Evolutionary conservation across 1,140 invertebrate genomes (phyloP).

Genomic region (Papilio xuthus): DNA sequence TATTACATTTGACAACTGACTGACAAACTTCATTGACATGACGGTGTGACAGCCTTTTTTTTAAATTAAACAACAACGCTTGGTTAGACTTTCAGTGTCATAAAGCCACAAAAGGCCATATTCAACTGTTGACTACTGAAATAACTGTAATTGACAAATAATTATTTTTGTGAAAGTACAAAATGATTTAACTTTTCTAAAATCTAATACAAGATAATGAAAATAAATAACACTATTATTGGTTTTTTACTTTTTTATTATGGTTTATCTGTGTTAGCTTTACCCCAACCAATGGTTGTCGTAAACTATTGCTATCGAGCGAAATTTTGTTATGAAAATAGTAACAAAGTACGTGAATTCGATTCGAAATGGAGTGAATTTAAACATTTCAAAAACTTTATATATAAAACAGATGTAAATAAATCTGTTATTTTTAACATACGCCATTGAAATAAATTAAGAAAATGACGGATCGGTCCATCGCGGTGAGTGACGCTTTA

Average conservation of each 20-base stretch:
- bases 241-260: not conserved
- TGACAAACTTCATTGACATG: too few relatives aligned
- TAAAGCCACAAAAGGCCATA: not conserved
- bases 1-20: not conserved
- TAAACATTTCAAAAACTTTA: not conserved
- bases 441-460: slow-evolving; percentile 7
- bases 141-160: too few relatives aligned
- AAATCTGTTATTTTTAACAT: not conserved
- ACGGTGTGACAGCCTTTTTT: too few relatives aligned
- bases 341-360: slow-evolving; percentile 42
- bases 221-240: not conserved
- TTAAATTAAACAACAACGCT: too few relatives aligned
- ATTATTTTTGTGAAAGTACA: too few relatives aligned
- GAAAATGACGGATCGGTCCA: slow-evolving; percentile 66
- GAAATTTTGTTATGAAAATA: slow-evolving; percentile 42
- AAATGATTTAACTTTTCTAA: not conserved
- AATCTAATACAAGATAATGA: not conserved
- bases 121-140: not conserved
- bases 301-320: slow-evolving; percentile 50
- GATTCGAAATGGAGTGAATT: slow-evolving; percentile 42
- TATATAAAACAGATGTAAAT: slow-evolving; percentile 19
- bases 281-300: slow-evolving; percentile 69
- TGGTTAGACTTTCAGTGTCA: too few relatives aligned
- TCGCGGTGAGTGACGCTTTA: slow-evolving; percentile 60
- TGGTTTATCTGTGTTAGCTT: not conserved